Conservation (phyloP, 2,888 invertebrate genomes). For the Adelognathus sp. region DNA sequence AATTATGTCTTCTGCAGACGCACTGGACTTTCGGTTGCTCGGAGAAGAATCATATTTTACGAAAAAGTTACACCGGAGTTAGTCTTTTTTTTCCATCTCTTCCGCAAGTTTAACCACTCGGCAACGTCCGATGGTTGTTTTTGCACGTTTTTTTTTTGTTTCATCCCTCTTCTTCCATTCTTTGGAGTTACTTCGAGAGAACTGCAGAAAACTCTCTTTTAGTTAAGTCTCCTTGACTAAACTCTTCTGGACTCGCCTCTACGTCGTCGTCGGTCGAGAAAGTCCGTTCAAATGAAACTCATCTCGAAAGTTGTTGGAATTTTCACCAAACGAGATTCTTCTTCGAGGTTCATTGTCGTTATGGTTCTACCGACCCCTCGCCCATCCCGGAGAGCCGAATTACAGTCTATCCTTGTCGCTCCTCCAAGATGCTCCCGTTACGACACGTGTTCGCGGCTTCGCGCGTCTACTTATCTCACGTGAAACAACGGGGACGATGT, state of each 20-base stretch:
- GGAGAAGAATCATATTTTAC: slow-evolving; percentile 32
- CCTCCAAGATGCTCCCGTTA: not conserved
- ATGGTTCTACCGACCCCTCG: not conserved
- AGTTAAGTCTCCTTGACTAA: slow-evolving; percentile 46
- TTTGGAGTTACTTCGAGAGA: slow-evolving; percentile 53
- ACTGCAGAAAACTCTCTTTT: slow-evolving; percentile 50
- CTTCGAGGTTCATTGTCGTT: slow-evolving; percentile 53
- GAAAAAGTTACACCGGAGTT: slow-evolving; percentile 27
- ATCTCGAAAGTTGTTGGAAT: slow-evolving; percentile 56
- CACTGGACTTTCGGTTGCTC: not conserved
- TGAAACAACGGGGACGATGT: not conserved
- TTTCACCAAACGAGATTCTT: slow-evolving; percentile 49
- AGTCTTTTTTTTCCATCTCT: slow-evolving; percentile 5
- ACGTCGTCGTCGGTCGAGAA: slow-evolving; percentile 28
- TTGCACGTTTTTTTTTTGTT: slow-evolving; percentile 13
- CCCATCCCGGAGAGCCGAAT: not conserved
- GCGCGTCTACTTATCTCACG: not conserved
- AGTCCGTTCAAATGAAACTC: slow-evolving; percentile 54
- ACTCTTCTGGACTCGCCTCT: slow-evolving; percentile 19
- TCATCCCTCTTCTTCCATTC: slow-evolving; percentile 31
- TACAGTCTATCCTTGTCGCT: not conserved
- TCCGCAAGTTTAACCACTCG: slow-evolving; percentile 37
- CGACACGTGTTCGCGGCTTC: not conserved
- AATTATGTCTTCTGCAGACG: slow-evolving; percentile 20
- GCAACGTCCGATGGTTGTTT: slow-evolving; percentile 20